phyloP scores from a whole-genome alignment of 2,113 vertebrate species.

The Plestiodon gilberti region DNA sequence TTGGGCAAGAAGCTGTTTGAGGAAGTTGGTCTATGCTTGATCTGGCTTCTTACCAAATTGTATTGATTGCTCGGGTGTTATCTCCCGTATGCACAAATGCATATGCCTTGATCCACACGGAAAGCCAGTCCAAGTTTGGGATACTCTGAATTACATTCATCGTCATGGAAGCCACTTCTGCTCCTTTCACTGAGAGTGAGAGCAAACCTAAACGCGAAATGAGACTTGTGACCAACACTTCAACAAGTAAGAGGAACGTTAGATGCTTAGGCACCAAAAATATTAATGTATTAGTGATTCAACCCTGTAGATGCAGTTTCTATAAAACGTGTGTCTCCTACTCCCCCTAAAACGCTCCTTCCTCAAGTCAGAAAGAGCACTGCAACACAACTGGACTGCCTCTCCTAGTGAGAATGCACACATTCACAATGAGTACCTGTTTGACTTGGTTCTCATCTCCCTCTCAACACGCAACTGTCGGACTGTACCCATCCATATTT shows the following conservation, averaged over 20 bases:
- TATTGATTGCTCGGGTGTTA: constrained; percentile 96
- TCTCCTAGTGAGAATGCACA: background rate
- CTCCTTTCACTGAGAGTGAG: constrained; percentile 96
- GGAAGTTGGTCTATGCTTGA: background rate
- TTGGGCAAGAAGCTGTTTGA: background rate
- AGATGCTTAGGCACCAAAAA: background rate
- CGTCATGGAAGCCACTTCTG: constrained; percentile 97
- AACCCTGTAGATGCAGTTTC: background rate
- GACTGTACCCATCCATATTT: background rate
- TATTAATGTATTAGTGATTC: no score
- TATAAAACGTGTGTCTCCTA: background rate
- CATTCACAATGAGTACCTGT: background rate
- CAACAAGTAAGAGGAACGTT: background rate
- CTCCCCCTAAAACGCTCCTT: background rate
- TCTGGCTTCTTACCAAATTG: constrained; percentile 88
- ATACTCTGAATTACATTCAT: constrained; percentile 97
- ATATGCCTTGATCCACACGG: constrained; percentile 97
- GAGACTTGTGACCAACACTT: background rate
- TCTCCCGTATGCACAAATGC: constrained; percentile 96
- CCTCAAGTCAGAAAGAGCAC: background rate
- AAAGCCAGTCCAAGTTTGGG: constrained; percentile 97
- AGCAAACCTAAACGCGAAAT: constrained; percentile 83
- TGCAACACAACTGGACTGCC: background rate
- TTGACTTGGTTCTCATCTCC: no score
- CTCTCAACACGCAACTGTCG: background rate